Conservation (phyloP, 2,113 vertebrate genomes). For the Entelurus aequoreus region DNA sequence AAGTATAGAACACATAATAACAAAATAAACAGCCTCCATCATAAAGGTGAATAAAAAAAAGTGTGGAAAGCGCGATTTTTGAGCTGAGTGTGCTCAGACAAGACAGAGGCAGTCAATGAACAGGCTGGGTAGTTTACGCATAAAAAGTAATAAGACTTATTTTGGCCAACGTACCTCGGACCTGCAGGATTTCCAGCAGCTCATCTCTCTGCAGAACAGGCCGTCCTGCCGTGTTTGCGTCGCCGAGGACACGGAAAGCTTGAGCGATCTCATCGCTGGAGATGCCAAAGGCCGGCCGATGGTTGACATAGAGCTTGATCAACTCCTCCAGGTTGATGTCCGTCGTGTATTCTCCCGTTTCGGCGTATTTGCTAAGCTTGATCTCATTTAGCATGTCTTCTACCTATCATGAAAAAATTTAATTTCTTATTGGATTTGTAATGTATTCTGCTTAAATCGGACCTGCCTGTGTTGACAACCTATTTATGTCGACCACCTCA, state of each 20-base stretch:
- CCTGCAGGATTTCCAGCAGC: slow-evolving; percentile 77
- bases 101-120: background rate
- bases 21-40: background rate
- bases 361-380: slow-evolving; percentile 81
- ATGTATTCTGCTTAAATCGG: too few relatives aligned
- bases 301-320: slow-evolving; percentile 88
- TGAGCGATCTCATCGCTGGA: slow-evolving; percentile 60
- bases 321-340: slow-evolving; percentile 82
- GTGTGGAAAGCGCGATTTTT: background rate
- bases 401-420: slow-evolving; percentile 60
- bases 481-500: too few relatives aligned
- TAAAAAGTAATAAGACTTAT: background rate
- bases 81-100: background rate
- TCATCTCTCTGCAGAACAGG: slow-evolving; percentile 71
- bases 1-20: slow-evolving; percentile 5
- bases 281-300: slow-evolving; percentile 79
- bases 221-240: slow-evolving; percentile 49
- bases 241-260: slow-evolving; percentile 78
- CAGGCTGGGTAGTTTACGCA: too few relatives aligned
- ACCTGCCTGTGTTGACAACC: too few relatives aligned
- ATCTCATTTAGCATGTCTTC: slow-evolving; percentile 89
- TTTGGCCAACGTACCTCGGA: slow-evolving; percentile 70
- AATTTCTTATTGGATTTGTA: too few relatives aligned
- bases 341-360: slow-evolving; percentile 78
- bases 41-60: background rate